Evolutionary conservation across 2,113 vertebrate species (phyloP).

Genomic region (Callospermophilus lateralis): DNA sequence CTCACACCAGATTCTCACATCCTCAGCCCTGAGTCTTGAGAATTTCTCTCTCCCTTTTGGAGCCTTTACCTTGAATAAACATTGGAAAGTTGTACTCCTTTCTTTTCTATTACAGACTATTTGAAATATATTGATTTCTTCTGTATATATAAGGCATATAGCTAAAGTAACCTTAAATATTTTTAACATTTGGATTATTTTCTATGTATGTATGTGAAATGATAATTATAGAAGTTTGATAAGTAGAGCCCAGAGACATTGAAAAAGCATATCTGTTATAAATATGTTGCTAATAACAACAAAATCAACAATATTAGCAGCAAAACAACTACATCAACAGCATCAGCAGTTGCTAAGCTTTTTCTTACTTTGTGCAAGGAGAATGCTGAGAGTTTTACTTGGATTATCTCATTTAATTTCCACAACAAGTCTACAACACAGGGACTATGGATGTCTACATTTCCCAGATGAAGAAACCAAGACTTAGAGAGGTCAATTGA

Average conservation of each 20-base stretch:
- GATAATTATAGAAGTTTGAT: not conserved
- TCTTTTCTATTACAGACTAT: not conserved
- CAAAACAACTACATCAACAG: not conserved
- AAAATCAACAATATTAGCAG: not conserved
- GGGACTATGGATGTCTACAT: not conserved
- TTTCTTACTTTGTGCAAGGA: not conserved
- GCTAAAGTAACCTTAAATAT: not conserved
- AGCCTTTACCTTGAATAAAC: not conserved
- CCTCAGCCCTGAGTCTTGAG: not conserved
- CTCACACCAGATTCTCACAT: not conserved
- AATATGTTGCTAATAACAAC: not conserved
- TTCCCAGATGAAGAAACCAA: not conserved
- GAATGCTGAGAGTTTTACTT: not conserved
- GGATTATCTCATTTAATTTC: not conserved
- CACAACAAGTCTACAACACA: not conserved
- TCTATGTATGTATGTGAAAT: not conserved
- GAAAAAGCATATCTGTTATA: not conserved
- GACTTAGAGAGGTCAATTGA: not conserved
- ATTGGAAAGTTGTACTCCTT: not conserved
- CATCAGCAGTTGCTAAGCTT: not conserved
- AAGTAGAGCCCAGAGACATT: not conserved
- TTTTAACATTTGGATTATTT: slow-evolving; percentile 37
- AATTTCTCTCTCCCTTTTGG: not conserved
- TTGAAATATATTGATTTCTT: not conserved
- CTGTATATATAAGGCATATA: not conserved